These are phyloP conservation scores for Leptinotarsa undecemlineata DNA, from an alignment of 1,140 invertebrate genomes.

Conservation along the genomic window DNA sequence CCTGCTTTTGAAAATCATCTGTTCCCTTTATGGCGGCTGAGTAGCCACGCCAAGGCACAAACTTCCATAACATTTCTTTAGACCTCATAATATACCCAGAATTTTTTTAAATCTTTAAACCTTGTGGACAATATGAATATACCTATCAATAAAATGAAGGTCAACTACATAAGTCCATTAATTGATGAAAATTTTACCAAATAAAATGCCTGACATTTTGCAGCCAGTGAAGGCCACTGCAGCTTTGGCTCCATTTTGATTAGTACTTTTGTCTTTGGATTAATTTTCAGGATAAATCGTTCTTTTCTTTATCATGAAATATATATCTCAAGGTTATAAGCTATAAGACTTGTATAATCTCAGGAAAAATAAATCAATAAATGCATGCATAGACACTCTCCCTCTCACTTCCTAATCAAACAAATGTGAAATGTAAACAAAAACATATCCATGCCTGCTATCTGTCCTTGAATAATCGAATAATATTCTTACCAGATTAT, in stretches of 20 bases:
- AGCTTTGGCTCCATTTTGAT: not conserved
- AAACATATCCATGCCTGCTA: constrained; percentile 9
- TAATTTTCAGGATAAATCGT: not conserved
- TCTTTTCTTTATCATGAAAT: not conserved
- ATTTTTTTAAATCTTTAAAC: too few species aligned
- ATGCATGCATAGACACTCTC: not conserved
- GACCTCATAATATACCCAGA: too few species aligned
- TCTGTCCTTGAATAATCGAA: not conserved
- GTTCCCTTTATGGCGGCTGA: too few species aligned
- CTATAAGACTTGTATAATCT: not conserved
- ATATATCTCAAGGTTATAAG: not conserved
- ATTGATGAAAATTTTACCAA: not conserved
- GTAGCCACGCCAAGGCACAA: too few species aligned
- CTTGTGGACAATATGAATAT: not conserved
- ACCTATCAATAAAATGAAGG: not conserved
- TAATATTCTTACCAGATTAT: not conserved
- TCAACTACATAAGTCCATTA: not conserved
- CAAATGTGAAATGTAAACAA: constrained; percentile 14
- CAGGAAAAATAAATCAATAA: constrained; percentile 1
- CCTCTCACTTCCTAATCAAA: constrained; percentile 3
- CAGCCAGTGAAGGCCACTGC: not conserved
- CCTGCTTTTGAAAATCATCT: too few species aligned
- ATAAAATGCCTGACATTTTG: not conserved
- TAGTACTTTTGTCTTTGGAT: not conserved
- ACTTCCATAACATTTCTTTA: too few species aligned